phyloP scores from a whole-genome alignment of 2,113 vertebrate species.

The Hiodon tergisus region DNA sequence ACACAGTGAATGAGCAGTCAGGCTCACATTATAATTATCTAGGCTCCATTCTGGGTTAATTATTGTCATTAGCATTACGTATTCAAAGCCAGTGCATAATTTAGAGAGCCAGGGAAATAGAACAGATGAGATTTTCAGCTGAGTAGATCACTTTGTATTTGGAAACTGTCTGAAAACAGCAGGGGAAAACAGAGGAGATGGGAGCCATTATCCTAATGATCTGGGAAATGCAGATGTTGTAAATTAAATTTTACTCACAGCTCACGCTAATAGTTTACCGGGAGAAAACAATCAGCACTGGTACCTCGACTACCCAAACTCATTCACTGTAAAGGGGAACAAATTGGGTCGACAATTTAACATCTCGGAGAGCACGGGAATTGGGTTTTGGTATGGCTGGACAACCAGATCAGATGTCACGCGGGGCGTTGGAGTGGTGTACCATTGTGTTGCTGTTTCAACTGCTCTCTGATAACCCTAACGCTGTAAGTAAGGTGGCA shows the following conservation, averaged over 20 bases:
- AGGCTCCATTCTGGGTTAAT: conserved; percentile 93
- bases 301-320: neutral
- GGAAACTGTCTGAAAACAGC: conserved; percentile 90
- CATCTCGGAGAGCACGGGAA: neutral
- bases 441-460: neutral
- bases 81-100: conserved; percentile 86
- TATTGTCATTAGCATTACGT: conserved; percentile 96
- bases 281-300: conserved; percentile 63
- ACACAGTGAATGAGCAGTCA: conserved; percentile 59
- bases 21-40: conserved; percentile 84
- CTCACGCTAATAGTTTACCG: conserved; percentile 76
- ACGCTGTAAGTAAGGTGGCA: neutral
- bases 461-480: neutral
- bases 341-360: neutral
- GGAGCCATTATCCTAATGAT: conserved; percentile 99
- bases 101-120: conserved; percentile 67
- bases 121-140: conserved; percentile 76
- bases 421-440: neutral
- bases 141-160: conserved; percentile 91
- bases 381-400: neutral
- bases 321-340: neutral
- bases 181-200: conserved; percentile 88
- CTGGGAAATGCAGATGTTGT: conserved; percentile 89
- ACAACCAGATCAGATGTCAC: neutral
- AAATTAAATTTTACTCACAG: conserved; percentile 90